phyloP scores from a whole-genome alignment of 2,888 invertebrate genomes.

The Agriopis marginaria region DNA sequence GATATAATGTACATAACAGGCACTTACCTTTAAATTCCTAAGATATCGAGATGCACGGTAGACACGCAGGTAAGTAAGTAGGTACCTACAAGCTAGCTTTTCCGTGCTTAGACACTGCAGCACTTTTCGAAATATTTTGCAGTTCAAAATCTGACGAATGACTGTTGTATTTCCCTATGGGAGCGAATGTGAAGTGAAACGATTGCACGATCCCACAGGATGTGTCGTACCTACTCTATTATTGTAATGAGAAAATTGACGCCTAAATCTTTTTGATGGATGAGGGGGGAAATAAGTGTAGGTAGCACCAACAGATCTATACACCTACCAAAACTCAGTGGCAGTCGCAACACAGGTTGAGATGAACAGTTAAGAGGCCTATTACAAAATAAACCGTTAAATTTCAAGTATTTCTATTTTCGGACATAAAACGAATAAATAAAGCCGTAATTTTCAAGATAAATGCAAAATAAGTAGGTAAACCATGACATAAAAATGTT shows the following conservation, averaged over 20 bases:
- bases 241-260: constrained; percentile 43
- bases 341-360: no score
- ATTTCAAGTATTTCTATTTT: no score
- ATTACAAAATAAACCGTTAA: no score
- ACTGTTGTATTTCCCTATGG: constrained; percentile 19
- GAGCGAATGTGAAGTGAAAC: constrained; percentile 32
- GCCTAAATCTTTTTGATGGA: constrained; percentile 37
- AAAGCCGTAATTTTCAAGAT: no score
- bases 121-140: neutral
- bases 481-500: no score
- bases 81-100: no score
- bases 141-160: constrained; percentile 17
- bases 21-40: constrained; percentile 1
- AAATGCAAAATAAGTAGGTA: no score
- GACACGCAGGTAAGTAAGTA: neutral
- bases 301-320: no score
- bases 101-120: neutral
- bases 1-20: no score
- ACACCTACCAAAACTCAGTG: no score
- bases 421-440: no score
- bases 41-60: neutral
- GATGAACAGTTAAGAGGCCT: no score
- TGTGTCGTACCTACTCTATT: constrained; percentile 54
- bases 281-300: constrained; percentile 30
- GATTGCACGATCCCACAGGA: constrained; percentile 56